Evolutionary conservation across 92 coral and sea anemone genomes (phyloP).

Genomic region (Plumapathes pennacea): DNA sequence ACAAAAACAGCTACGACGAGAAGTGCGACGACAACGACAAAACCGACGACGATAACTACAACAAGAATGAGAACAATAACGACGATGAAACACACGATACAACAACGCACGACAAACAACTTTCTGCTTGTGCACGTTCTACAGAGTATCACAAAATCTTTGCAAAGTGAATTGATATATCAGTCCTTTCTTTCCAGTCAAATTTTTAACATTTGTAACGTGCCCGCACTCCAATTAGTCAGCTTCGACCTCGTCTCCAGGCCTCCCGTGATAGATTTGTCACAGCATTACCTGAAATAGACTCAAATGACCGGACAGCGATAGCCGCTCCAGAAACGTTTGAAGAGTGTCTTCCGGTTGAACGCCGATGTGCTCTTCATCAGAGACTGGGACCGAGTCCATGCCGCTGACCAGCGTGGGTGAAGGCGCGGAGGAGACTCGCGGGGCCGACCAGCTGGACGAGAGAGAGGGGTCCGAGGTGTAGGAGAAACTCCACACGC

Average conservation of each 20-base stretch:
- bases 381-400: slow-evolving; percentile 72
- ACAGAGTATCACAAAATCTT: too few species aligned
- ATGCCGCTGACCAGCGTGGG: slow-evolving; percentile 67
- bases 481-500: slow-evolving; percentile 87
- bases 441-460: slow-evolving; percentile 87
- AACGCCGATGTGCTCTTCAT: slow-evolving; percentile 62
- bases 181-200: too few species aligned
- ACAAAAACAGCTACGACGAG: neutral
- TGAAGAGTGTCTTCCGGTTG: slow-evolving; percentile 88
- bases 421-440: slow-evolving; percentile 61
- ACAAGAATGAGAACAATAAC: too few species aligned
- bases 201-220: neutral
- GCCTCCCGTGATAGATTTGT: neutral
- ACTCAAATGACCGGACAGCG: slow-evolving; percentile 91
- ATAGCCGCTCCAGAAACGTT: slow-evolving; percentile 90
- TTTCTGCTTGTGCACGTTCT: too few species aligned
- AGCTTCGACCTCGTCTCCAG: neutral
- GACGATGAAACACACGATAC: too few species aligned
- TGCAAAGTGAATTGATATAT: too few species aligned
- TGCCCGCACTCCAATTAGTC: neutral
- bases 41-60: neutral
- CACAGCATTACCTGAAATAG: slow-evolving; percentile 85
- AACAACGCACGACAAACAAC: too few species aligned
- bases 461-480: slow-evolving; percentile 82
- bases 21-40: neutral